Base-by-base conservation (phyloP, 2,888 invertebrate species). In the Eucriotettix oculatus region DNA sequence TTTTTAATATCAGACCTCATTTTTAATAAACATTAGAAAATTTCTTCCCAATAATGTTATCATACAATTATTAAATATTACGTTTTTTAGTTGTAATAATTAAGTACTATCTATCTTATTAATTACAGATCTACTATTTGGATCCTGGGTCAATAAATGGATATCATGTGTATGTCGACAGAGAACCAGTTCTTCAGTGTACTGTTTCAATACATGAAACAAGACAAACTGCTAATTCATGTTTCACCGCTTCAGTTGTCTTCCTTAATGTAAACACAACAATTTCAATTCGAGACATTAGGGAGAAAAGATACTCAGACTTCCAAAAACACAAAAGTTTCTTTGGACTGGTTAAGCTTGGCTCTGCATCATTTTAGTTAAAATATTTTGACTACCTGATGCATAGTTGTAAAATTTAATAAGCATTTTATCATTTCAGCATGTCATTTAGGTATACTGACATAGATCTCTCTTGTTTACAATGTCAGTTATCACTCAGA, bases 241-340 rank as follows among this genome's bases (percentile, higher is more conserved):
- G 87, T 71, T 86, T 81, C 73, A 87, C 87, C 17, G 84, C 83
- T 16, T 80, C 84, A 1, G 80, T 84, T 1, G 76, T 83, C 42
- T 79, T 81, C 71, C 73, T 87, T 10, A 75, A 75, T 55, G 77
- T 78, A 41, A 81, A 83, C 14, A 89, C 90, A 68, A 77, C 74
- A 17, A 73, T 90, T n/a, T 80, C 82, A 10, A 73, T 90, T 12
- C 79, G 82, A 58, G 89, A 90, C 68, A 79, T 88, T 1, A 81
- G 81, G n/a, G 80, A 82, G n/a, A 79, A 80, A 57, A 73, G 85
- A 56, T 84, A 82, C 69, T 82, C 84, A 0, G 72, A 86, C 56
- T 84, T 87, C 75, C 80, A 84, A 67, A 78, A 80, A 1, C 86
- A 86, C 65, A 87, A 88, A 70, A 89, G 88, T 67, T 90, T 88